A percentile compares a stretch with the other conserved stretches of the same genome.
phyloP scores from a whole-genome alignment of 1,140 invertebrate genomes.

The Penaeus indicus region DNA sequence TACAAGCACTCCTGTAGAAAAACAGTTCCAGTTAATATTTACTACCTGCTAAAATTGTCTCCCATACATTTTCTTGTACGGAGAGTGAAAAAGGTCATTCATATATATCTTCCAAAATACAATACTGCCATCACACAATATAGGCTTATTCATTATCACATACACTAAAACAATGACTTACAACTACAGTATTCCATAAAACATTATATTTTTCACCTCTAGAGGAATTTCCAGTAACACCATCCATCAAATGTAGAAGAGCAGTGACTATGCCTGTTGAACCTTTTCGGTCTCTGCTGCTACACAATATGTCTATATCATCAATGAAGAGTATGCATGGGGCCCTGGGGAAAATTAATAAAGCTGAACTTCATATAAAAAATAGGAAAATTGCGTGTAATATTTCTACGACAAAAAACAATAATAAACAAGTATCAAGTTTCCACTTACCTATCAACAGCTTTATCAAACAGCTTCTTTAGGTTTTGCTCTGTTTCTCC shows the following conservation, averaged over 20 bases:
- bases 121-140: too few species aligned
- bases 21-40: not conserved
- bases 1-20: constrained; percentile 38
- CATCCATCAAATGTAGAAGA: constrained; percentile 50
- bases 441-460: constrained; percentile 28
- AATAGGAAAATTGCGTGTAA: not conserved
- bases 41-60: too few species aligned
- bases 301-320: constrained; percentile 49
- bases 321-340: constrained; percentile 53
- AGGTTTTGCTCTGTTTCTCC: constrained; percentile 54
- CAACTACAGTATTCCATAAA: too few species aligned
- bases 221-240: not conserved
- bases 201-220: not conserved
- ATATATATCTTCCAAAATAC: too few species aligned
- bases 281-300: constrained; percentile 24
- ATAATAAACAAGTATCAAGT: not conserved
- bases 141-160: too few species aligned
- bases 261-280: constrained; percentile 45
- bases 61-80: too few species aligned
- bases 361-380: not conserved
- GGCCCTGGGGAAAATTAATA: constrained; percentile 19
- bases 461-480: constrained; percentile 33
- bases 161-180: too few species aligned
- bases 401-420: not conserved
- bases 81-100: too few species aligned